These are phyloP conservation scores for Drosophila paracracens DNA, from an alignment of 2,888 invertebrate genomes.

Conservation along the genomic window DNA sequence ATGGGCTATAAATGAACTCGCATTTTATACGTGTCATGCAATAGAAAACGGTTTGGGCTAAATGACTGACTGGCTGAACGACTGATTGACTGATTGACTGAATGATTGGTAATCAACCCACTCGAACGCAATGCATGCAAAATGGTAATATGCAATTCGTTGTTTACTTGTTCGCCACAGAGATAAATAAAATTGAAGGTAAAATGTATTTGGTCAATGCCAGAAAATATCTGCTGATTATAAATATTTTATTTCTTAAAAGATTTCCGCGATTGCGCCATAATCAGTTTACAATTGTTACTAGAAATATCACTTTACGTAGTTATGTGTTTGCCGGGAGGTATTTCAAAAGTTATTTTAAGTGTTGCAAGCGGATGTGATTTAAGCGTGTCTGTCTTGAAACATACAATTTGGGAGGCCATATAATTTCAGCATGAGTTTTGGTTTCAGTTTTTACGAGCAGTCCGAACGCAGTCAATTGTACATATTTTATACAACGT, in stretches of 20 bases:
- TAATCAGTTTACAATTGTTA: not conserved
- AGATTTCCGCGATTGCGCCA: not conserved
- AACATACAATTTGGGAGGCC: conserved; percentile 43
- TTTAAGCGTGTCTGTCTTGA: conserved; percentile 18
- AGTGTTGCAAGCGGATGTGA: not conserved
- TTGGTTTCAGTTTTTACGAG: conserved; percentile 44
- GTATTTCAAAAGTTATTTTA: not conserved
- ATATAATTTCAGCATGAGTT: conserved; percentile 32
- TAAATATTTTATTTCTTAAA: not conserved
- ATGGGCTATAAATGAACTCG: conserved; percentile 38
- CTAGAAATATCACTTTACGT: not conserved
- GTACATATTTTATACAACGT: conserved; percentile 41
- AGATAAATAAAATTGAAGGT: not conserved
- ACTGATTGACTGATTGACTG: not conserved
- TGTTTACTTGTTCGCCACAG: not conserved
- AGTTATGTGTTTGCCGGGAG: not conserved
- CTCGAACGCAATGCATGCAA: not conserved
- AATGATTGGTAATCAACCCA: not conserved
- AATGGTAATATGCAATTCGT: not conserved
- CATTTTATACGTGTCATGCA: conserved; percentile 10
- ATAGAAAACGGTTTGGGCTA: not conserved
- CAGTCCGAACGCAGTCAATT: conserved; percentile 43
- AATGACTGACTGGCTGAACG: not conserved
- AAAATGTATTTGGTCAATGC: not conserved
- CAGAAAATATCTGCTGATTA: not conserved